Base-by-base conservation (phyloP, 1,140 invertebrate genomes). In the Saccostrea glomerata region DNA sequence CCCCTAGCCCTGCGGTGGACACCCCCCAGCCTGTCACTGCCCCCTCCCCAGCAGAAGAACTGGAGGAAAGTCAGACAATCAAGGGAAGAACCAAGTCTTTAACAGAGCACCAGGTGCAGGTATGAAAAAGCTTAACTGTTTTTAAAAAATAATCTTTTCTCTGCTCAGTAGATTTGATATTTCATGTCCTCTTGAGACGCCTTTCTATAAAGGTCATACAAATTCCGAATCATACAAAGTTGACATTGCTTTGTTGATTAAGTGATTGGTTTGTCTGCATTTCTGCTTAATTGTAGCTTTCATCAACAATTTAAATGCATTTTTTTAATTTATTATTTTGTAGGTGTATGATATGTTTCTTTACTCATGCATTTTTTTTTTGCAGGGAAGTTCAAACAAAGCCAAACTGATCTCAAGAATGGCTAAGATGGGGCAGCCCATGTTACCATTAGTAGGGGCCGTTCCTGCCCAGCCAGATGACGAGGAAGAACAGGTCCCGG, bases 341-440 rank as follows among this genome's bases (percentile, higher is more conserved):
- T n/a, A n/a, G n/a, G 73, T 36, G 30, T 30, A 9, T 13, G 36
- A 82, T n/a, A 12, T 82, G 36, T 30, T 36, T 23, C 73, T n/a
- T 63, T 6, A 2, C 11, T 13, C n/a, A 84, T 84, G 20, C 23
- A 6, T 15, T 1, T 25, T 60, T 60, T 63, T 23, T 0, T 25
- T 60, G 82, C 23, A 82, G 30, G 86, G 86, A 7, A 47, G 73
- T 13, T 91, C 88, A 56, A 94, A 92, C 87, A 95, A 95, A 86
- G 95, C 95, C n/a, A 95, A 93, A 89, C 88, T 95, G 63, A 95
- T 95, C 15, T 94, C 94, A 7, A 92, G 94, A 30, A 95, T 95
- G 93, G 94, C 94, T 2, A 95, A 95, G 92, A 94, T 95, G 94
- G 95, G 95, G 86, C 92, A 95, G 86, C 94, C 94, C 15, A 95